phyloP scores from a whole-genome alignment of 2,888 invertebrate genomes.

The Diogma glabrata region DNA sequence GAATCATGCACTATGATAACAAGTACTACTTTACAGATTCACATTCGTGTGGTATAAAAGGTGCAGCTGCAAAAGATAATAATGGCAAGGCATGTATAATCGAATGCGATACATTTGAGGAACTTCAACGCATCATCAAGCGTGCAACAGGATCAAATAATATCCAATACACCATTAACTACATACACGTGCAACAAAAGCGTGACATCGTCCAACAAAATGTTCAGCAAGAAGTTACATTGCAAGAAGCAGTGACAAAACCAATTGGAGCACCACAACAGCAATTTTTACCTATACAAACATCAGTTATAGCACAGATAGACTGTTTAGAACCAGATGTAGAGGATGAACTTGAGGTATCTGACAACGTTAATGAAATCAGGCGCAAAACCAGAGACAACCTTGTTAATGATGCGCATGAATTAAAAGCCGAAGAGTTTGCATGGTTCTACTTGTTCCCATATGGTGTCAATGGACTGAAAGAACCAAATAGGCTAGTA shows the following conservation, averaged over 20 bases:
- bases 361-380: slow-evolving; percentile 17
- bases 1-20: slow-evolving; percentile 14
- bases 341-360: slow-evolving; percentile 18
- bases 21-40: slow-evolving; percentile 21
- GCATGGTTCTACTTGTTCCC: too few species aligned
- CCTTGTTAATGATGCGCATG: slow-evolving; percentile 20
- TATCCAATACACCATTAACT: slow-evolving; percentile 15
- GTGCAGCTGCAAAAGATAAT: slow-evolving; percentile 14
- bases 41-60: slow-evolving; percentile 21
- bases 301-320: slow-evolving; percentile 18
- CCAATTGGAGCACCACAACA: neutral
- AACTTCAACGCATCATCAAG: slow-evolving; percentile 14
- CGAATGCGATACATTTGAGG: slow-evolving; percentile 16
- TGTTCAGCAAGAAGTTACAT: too few species aligned
- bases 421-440: slow-evolving; percentile 20
- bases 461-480: too few species aligned
- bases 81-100: too few species aligned
- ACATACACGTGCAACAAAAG: slow-evolving; percentile 10
- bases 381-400: too few species aligned
- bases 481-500: too few species aligned
- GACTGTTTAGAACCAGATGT: too few species aligned
- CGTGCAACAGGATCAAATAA: slow-evolving; percentile 18
- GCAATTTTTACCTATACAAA: slow-evolving; percentile 11
- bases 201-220: too few species aligned
- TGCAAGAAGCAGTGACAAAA: neutral